These are phyloP conservation scores for Hofmannophila pseudospretella DNA, from an alignment of 2,888 invertebrate genomes.

Conservation along the genomic window DNA sequence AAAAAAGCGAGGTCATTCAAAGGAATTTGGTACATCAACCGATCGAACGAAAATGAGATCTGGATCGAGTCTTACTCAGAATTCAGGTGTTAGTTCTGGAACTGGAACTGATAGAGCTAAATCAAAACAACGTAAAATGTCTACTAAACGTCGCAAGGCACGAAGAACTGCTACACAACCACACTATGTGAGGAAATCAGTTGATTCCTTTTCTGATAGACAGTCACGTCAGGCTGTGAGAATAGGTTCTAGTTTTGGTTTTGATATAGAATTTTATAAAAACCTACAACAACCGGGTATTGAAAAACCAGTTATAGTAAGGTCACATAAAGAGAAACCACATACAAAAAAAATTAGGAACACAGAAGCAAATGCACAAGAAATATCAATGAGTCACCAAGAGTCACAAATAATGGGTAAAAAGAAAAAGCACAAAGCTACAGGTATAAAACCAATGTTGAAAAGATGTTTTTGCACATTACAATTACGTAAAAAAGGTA, in stretches of 20 bases:
- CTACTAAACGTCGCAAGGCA: neutral
- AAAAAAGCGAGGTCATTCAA: conserved; percentile 6
- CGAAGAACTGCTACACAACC: neutral
- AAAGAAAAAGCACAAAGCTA: conserved; percentile 18
- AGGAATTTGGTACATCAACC: conserved; percentile 14
- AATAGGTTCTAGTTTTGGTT: conserved; percentile 24
- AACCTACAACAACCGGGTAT: neutral
- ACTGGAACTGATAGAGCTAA: conserved; percentile 5
- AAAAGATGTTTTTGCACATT: conserved; percentile 37
- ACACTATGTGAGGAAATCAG: neutral
- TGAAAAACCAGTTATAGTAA: neutral
- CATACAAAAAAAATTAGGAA: conserved; percentile 8
- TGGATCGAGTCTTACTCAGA: conserved; percentile 13
- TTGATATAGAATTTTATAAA: conserved; percentile 24
- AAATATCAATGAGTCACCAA: conserved; percentile 9
- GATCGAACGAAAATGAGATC: conserved; percentile 15
- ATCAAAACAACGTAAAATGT: neutral
- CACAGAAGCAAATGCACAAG: conserved; percentile 7
- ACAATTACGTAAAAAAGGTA: conserved; percentile 26
- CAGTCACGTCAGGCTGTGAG: conserved; percentile 12
- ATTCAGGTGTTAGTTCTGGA: conserved; percentile 4
- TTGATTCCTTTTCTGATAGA: neutral
- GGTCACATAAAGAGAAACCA: conserved; percentile 5
- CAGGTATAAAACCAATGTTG: conserved; percentile 23
- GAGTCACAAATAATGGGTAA: conserved; percentile 16